phyloP scores from a whole-genome alignment of 1,140 invertebrate genomes.

The Triops cancriformis region DNA sequence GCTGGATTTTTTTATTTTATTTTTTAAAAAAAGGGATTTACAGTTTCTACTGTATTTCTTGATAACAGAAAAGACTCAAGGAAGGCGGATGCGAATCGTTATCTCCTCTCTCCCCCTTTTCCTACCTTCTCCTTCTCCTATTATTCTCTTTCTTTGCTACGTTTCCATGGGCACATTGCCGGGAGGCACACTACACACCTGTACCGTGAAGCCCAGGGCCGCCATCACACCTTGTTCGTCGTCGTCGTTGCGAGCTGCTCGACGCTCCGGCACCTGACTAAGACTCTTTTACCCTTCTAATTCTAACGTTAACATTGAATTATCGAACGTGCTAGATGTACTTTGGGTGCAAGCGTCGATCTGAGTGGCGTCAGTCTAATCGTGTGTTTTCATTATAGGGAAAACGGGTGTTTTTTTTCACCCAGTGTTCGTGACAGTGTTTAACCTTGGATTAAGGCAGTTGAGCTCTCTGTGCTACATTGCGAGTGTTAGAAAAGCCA shows the following conservation, averaged over 20 bases:
- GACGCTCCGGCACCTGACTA: background rate
- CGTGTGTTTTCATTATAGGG: no score
- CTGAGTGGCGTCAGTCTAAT: background rate
- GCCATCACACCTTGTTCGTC: conserved; percentile 12
- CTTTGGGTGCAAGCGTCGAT: background rate
- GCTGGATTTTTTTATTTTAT: background rate
- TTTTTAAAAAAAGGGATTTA: background rate
- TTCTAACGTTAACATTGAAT: background rate
- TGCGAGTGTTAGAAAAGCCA: background rate
- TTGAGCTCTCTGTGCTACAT: background rate
- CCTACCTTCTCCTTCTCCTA: background rate
- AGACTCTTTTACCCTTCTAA: background rate
- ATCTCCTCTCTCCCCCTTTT: background rate
- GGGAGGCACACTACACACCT: background rate
- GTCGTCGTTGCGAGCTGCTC: background rate
- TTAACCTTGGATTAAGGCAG: background rate
- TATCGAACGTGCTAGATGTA: no score
- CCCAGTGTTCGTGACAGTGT: background rate
- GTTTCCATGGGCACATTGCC: conserved; percentile 12
- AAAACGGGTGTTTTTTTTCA: background rate
- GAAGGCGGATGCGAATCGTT: conserved; percentile 2
- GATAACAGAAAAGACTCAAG: background rate
- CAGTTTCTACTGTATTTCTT: background rate
- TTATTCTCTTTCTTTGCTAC: background rate
- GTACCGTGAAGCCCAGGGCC: conserved; percentile 9